Evolutionary conservation across 2,113 vertebrate genomes (phyloP), one percentile per base, ranked within the genome.

Genomic region (Xiphophorus couchianus): DNA sequence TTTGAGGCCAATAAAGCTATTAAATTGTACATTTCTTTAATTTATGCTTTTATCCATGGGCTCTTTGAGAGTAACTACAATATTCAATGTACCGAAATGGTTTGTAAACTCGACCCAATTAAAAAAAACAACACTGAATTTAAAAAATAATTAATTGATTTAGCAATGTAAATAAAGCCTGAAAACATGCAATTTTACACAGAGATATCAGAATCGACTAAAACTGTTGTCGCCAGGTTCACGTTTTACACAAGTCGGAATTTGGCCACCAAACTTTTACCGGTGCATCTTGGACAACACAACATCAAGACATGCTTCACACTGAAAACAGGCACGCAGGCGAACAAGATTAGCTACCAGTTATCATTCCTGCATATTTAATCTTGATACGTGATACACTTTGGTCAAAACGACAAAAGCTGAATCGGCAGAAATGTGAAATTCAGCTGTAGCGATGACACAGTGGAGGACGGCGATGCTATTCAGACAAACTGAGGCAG

Each of bases 221-320:
- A 48, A 19, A 19, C 1, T 19, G 44, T 7, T 7, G 17, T 48
- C 44, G 17, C 4, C 17, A 48, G 44, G 15, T 19, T 48, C 44
- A n/a, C 25, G 39, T 42, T 42, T 42, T 15, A 42, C 48, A 7
- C 6, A 19, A 58, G 8, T 58, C 9, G 25, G 25, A 58, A 58
- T n/a, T 5, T 58, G 51, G 51, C 51, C 51, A 58, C 51, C 51
- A 58, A 25, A n/a, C 10, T n/a, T 58, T n/a, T n/a, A 48, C 2
- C 2, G 51, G 51, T 58, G 51, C 51, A 58, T 58, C 51, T 58
- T 25, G 7, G 25, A 58, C 22, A 58, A n/a, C 88, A 91, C 91
- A 90, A 93, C 91, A 93, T 60, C 71, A 61, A 93, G 60, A 89
- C 93, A 93, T 93, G 93, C 93, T 62, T 78, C 69, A 84, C 90